phyloP scores from a whole-genome alignment of 2,797 vertebrate species.

The Tenualosa ilisha region DNA sequence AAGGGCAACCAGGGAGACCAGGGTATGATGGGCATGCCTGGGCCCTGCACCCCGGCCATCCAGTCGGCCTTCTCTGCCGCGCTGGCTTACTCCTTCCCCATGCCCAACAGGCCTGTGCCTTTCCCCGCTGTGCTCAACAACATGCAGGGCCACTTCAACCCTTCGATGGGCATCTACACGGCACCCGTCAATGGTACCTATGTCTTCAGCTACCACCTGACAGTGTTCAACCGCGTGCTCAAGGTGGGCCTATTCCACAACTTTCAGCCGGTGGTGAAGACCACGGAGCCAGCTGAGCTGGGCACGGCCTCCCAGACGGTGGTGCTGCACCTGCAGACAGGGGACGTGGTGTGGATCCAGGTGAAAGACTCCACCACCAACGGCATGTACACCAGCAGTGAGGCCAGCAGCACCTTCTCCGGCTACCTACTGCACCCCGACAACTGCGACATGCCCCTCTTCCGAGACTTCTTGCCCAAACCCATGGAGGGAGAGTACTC shows the following conservation, averaged over 20 bases:
- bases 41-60: conserved; percentile 64
- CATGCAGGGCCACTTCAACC: conserved; percentile 56
- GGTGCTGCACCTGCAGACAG: conserved; percentile 51
- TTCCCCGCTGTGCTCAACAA: conserved; percentile 60
- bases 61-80: conserved; percentile 64
- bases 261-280: conserved; percentile 54
- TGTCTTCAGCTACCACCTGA: conserved; percentile 65
- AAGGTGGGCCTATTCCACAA: conserved; percentile 68
- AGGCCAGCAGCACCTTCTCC: conserved; percentile 68
- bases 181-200: conserved; percentile 74
- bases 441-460: conserved; percentile 51
- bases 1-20: conserved; percentile 54
- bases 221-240: conserved; percentile 37
- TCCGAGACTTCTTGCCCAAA: conserved; percentile 20
- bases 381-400: conserved; percentile 55
- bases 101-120: conserved; percentile 51
- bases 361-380: conserved; percentile 58
- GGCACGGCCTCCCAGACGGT: conserved; percentile 60
- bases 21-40: conserved; percentile 63
- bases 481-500: background rate
- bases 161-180: conserved; percentile 49
- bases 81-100: conserved; percentile 50
- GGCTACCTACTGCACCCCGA: conserved; percentile 69
- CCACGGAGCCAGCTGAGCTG: conserved; percentile 40
- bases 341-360: conserved; percentile 66